Evolutionary conservation across 1,140 invertebrate species (phyloP), one percentile per base, ranked within the genome.

Genomic region (Megalonaias nervosa): DNA sequence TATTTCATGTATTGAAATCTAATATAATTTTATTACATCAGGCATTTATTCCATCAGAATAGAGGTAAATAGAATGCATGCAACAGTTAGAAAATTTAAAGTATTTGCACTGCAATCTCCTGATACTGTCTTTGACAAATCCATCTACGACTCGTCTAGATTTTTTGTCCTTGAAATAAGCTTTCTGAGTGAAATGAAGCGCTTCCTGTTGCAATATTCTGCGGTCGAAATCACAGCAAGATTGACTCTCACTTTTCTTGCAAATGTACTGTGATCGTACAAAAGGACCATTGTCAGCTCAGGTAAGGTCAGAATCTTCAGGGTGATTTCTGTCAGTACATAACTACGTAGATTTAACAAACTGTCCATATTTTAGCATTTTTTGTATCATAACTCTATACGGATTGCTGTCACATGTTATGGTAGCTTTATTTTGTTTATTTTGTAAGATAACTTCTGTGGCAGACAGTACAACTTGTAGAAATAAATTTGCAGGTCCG

Each of bases 51-150:
- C 60, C 67, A 60, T 81, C 74, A 19, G 66, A 67, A 56, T 69
- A 81, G 11, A 77, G 38, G 12, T n/a, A 74, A 2, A 77, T 77
- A 26, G 64, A 58, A 2, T 23, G 70, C 15, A 82, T 61, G 48
- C 62, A 57, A 23, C 55, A 74, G 23, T 76, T 57, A 58, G 74
- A 57, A 65, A 82, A 79, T 61, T 74, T 71, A 56, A 68, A 82
- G 2, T 69, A 74, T 62, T 82, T 82, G 14, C 48, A 65, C 14
- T 48, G 38, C 64, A 81, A 67, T 69, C 57, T n/a, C 70, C 79
- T 16, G 57, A 62, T 2, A 69, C 58, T 16, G 48, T 68, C 2
- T n/a, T 71, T 60, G 1, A 60, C 38, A 31, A 59, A 59, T 12
- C 23, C 16, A 19, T 9, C 60, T 14, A 77, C 19, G 21, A 55